Conservation (phyloP, 2,113 vertebrate species). For the Mandrillus leucophaeus region DNA sequence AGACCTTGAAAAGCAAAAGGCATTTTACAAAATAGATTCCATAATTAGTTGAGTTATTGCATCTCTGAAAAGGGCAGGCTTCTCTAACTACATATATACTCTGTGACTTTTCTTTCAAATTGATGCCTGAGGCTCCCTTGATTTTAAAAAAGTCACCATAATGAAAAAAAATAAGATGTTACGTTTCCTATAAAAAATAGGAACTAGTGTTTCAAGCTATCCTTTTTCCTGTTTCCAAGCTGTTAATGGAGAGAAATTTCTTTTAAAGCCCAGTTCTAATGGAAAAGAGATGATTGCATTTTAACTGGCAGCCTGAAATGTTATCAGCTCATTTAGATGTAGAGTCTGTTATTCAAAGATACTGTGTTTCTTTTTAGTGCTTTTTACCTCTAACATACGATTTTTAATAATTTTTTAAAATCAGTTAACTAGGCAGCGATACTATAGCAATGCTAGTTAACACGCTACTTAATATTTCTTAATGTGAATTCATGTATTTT, state of each 20-base stretch:
- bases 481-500: not conserved
- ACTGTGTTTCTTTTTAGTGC: not conserved
- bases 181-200: not conserved
- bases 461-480: not conserved
- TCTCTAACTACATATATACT: conserved; percentile 45
- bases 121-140: not conserved
- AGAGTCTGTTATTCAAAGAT: not conserved
- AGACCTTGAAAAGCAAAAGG: conserved; percentile 33
- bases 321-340: not conserved
- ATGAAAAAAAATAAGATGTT: not conserved
- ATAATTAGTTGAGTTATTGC: conserved; percentile 37
- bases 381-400: not conserved
- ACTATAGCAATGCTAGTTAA: not conserved
- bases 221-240: not conserved
- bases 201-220: not conserved
- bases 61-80: not conserved
- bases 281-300: not conserved
- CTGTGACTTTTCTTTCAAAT: conserved; percentile 28
- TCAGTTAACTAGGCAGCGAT: not conserved
- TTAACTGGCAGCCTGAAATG: not conserved
- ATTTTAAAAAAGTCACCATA: not conserved
- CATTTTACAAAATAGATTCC: conserved; percentile 51
- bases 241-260: not conserved
- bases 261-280: not conserved
- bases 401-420: not conserved